Evolutionary conservation across 2,797 vertebrate genomes (phyloP).

Genomic region (Pelobates cultripes): DNA sequence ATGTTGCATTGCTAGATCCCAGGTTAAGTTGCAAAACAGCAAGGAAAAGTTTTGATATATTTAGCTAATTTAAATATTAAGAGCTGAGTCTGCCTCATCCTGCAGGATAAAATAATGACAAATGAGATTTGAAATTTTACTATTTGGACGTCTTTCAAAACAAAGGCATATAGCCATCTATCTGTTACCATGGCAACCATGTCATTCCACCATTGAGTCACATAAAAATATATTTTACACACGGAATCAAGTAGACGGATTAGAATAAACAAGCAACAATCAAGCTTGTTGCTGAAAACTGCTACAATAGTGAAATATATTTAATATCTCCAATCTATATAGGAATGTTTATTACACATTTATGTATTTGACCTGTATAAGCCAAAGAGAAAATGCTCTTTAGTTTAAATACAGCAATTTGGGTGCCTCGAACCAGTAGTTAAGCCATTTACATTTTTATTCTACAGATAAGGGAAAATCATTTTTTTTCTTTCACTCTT

Average conservation of each 20-base stretch:
- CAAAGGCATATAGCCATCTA: background rate
- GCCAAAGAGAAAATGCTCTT: too few species aligned
- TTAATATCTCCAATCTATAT: too few species aligned
- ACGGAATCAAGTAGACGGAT: background rate
- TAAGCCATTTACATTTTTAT: too few species aligned
- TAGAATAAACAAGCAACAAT: background rate
- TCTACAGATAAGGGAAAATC: too few species aligned
- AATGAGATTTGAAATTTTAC: constrained; percentile 25
- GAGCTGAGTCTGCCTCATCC: constrained; percentile 21
- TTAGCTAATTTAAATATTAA: constrained; percentile 47
- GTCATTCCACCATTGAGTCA: constrained; percentile 15
- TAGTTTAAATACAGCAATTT: too few species aligned
- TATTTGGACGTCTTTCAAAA: constrained; percentile 20
- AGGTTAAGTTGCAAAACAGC: constrained; percentile 32
- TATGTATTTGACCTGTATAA: too few species aligned
- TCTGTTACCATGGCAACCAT: constrained; percentile 35
- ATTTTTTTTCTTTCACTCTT: too few species aligned
- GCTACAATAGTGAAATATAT: too few species aligned
- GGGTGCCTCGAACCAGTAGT: too few species aligned
- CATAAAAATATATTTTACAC: background rate
- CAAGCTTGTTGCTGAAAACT: background rate
- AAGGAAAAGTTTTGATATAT: constrained; percentile 54
- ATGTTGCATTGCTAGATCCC: constrained; percentile 30
- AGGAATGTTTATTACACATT: too few species aligned
- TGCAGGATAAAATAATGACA: constrained; percentile 25